Evolutionary conservation across 2,888 invertebrate species (phyloP), one percentile per base, ranked within the genome.

Genomic region (Mongoloraphidia duomilia): DNA sequence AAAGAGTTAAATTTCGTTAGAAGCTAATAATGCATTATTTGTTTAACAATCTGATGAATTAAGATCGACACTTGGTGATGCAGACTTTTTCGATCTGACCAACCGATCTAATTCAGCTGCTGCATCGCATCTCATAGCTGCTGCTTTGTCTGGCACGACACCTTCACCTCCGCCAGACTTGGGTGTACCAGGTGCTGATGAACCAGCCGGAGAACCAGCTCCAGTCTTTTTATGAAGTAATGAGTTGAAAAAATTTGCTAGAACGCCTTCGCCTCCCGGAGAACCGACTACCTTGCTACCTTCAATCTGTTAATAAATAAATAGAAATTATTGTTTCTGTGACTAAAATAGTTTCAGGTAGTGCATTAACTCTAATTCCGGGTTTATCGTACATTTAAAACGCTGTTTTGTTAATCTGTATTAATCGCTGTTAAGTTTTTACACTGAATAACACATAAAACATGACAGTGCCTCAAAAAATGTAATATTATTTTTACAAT

Each of bases 201-300:
- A 71, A 33, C 71, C 67, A 11, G 64, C 70, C 12, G 79, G 77
- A 17, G 80, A 77, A 26, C 26, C 26, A 40, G 80, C 74, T 38
- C 86, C 88, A 37, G 89, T 83, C 73, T 94, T 94, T 78, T 95
- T 96, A 71, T 88, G 87, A 60, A 97, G 78, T 62, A 97, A 75
- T 54, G 95, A 95, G 74, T 96, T 96, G 75, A 97, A 97, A 78
- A 97, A 97, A 71, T 89, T 96, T 10, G 96, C 96, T 54, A 97
- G 72, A 48, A 96, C 94, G 52, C 94, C 92, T 72, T 95, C 95
- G 53, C 86, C 86, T 47, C 85, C 82, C 3, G 87, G 83, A 47
- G 87, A 79, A 60, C 81, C 80, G 1, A 79, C 75, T 60, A 85
- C 74, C 70, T 90, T 82, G 48, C 81, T 71, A 61, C 82, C 74